These are phyloP conservation scores for Heliornis fulica DNA, from an alignment of 2,113 vertebrate species.

Conservation along the genomic window DNA sequence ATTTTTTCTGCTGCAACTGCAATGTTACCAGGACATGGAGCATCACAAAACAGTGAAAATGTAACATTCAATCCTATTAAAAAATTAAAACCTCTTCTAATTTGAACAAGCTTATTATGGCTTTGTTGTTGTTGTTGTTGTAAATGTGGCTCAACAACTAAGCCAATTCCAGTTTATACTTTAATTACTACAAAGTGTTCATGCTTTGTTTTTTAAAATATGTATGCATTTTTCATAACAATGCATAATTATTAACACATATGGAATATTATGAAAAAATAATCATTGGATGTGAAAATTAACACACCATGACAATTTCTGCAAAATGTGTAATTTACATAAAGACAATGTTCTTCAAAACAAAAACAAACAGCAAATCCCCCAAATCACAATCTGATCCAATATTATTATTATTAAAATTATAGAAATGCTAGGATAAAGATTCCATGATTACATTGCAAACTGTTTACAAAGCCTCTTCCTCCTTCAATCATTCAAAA, in stretches of 20 bases:
- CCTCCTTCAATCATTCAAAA: not conserved
- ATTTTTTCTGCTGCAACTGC: not conserved
- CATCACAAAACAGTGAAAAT: not conserved
- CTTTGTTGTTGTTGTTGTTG: not conserved
- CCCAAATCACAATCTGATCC: not conserved
- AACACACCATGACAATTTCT: not conserved
- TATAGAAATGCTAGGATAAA: not conserved
- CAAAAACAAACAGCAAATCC: not conserved
- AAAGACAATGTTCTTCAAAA: not conserved
- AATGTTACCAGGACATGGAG: not conserved
- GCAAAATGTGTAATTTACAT: not conserved
- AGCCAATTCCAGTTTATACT: not conserved
- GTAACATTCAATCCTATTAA: not conserved
- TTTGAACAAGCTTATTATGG: not conserved
- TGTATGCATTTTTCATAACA: not conserved
- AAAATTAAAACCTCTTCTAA: not conserved
- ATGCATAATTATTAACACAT: not conserved
- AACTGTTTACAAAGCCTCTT: conserved; percentile 27
- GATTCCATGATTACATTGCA: not conserved
- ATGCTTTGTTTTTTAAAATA: not conserved
- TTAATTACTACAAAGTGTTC: not conserved
- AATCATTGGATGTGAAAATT: not conserved
- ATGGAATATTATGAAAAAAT: not conserved
- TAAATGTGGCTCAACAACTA: not conserved
- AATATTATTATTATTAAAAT: conserved; percentile 4